Conservation (phyloP, 2,797 vertebrate species). For the Miichthys miiuy region DNA sequence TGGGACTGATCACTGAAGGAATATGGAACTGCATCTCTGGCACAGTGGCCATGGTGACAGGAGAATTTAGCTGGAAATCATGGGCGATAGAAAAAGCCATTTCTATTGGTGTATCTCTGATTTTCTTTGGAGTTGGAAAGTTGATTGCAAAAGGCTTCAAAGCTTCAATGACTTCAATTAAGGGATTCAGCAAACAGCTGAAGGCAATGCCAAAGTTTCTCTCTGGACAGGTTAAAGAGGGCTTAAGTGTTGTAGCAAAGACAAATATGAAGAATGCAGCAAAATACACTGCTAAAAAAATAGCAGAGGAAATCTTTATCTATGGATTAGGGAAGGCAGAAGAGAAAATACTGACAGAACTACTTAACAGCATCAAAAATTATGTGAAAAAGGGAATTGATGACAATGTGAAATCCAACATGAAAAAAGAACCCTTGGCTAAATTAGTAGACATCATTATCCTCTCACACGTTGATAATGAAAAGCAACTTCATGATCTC, state of each 20-base stretch:
- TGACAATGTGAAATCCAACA: neutral
- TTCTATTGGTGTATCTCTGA: constrained; percentile 28
- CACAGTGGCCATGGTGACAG: constrained; percentile 44
- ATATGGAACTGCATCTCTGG: constrained; percentile 38
- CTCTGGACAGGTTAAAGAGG: constrained; percentile 29
- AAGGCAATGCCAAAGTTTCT: constrained; percentile 41
- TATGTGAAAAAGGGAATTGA: neutral
- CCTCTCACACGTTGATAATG: constrained; percentile 24
- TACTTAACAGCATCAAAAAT: constrained; percentile 11
- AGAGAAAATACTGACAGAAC: constrained; percentile 2
- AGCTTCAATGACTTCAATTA: neutral
- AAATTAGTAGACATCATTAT: constrained; percentile 22
- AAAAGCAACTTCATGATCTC: constrained; percentile 11
- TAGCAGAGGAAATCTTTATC: neutral
- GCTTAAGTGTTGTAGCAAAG: constrained; percentile 6
- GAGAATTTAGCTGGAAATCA: constrained; percentile 59
- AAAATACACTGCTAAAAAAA: constrained; percentile 6
- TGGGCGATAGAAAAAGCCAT: constrained; percentile 45
- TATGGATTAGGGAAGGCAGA: constrained; percentile 38
- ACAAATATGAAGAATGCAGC: constrained; percentile 35
- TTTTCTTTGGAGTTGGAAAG: constrained; percentile 45
- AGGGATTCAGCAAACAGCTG: constrained; percentile 15
- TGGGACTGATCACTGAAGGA: constrained; percentile 39
- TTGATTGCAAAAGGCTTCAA: constrained; percentile 42
- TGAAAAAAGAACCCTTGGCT: constrained; percentile 21